Base-by-base conservation (phyloP, 2,888 invertebrate genomes). In the Onthophagus sagittarius region DNA sequence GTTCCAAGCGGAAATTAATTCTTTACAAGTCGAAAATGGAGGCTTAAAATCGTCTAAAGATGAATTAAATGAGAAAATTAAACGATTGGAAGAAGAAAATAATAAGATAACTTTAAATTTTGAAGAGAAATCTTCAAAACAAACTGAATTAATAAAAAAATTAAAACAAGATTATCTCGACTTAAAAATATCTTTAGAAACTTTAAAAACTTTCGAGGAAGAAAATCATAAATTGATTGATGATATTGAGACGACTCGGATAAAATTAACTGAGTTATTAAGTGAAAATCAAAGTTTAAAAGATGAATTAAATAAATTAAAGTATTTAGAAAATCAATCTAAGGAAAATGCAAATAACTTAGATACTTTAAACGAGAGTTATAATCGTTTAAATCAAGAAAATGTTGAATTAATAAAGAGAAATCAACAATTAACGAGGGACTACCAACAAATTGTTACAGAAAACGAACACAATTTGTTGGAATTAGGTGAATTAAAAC, bases 391-490 rank as follows among this genome's bases (percentile, higher is more conserved):
- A 0, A 73, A 73, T 2, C 72, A 77, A 65, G 83, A 84, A 78
- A 79, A 82, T n/a, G 71, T 75, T 0, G 81, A 81, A 75, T 75
- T 85, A 11, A 78, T 80, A 69, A 71, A 75, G 69, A 78, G 82
- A 69, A 80, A 83, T 63, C 78, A 77, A 6, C 80, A 83, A 75
- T 75, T 84, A 5, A 77, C 80, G 0, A 74, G 78, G 0, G 84
- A 85, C 72, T 83, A 84, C 75, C 79, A 80, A 33, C 79, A 81
- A 32, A 75, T 83, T 6, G 77, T 79, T 15, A 81, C 82, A 63
- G 84, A 84, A 75, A 83, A 83, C 71, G 82, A 83, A 70, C 76
- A 72, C 32, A 72, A 83, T 63, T 23, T 82, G 1, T 73, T 75
- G 0, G 81, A 83, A 69, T 76, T 81, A 9, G 82, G 81, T 63